These are phyloP conservation scores for Melanocharis versteri DNA, from an alignment of 2,113 vertebrate species.

Conservation along the genomic window DNA sequence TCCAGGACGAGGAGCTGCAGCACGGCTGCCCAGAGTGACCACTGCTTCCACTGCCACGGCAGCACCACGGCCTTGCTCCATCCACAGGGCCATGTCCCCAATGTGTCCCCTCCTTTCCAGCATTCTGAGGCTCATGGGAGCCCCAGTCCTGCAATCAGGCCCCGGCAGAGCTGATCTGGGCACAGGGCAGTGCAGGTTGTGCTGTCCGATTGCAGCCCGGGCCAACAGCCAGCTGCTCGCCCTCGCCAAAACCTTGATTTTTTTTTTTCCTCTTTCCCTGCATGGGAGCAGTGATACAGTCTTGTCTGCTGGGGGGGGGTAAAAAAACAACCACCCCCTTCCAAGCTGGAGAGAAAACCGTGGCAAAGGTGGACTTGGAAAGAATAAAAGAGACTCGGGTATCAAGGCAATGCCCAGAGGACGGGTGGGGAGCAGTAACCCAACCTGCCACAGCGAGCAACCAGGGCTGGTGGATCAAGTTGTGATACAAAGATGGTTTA, in stretches of 20 bases:
- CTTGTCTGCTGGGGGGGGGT: accelerated
- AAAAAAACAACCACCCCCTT: not conserved
- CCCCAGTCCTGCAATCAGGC: not conserved
- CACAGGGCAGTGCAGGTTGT: not conserved
- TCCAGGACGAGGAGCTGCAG: not conserved
- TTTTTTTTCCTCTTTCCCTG: not conserved
- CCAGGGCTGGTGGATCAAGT: not conserved
- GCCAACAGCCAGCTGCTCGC: not conserved
- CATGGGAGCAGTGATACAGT: accelerated
- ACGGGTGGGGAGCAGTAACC: not conserved
- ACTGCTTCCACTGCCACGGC: accelerated
- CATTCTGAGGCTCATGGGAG: not conserved
- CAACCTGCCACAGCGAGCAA: not conserved
- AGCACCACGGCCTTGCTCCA: accelerated
- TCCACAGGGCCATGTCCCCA: not conserved
- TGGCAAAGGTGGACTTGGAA: not conserved
- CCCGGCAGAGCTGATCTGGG: not conserved
- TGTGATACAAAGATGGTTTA: not conserved
- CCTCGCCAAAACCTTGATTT: not conserved
- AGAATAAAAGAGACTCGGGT: not conserved
- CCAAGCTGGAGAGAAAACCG: not conserved
- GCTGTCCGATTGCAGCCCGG: accelerated
- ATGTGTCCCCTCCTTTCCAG: not conserved
- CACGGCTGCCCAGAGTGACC: not conserved
- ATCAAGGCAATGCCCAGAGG: not conserved